A percentile compares a stretch with the other conserved stretches of the same genome.
These are phyloP conservation scores for Lithodes maja DNA, from an alignment of 2,888 invertebrate species.

Conservation along the genomic window DNA sequence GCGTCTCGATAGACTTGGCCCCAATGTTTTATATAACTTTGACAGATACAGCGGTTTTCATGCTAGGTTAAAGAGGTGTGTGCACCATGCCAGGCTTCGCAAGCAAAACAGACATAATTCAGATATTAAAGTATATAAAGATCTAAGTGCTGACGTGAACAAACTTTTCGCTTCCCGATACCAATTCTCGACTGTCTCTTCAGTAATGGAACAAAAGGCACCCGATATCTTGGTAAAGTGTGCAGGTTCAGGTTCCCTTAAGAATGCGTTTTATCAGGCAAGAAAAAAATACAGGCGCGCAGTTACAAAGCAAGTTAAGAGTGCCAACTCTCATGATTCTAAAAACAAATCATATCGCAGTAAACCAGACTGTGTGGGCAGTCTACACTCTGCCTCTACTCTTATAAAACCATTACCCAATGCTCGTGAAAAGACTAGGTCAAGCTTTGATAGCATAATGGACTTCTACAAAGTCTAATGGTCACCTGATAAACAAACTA, in stretches of 20 bases:
- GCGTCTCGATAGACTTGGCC: not conserved
- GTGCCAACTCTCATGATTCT: not conserved
- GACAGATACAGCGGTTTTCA: not conserved
- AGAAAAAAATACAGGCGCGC: not conserved
- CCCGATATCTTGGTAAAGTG: not conserved
- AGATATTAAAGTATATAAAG: not conserved
- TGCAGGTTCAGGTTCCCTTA: not conserved
- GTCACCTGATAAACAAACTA: not conserved
- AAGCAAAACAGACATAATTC: not conserved
- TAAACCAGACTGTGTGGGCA: not conserved
- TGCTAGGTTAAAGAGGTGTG: not conserved
- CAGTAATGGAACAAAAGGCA: not conserved
- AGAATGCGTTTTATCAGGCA: not conserved
- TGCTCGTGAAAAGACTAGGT: not conserved
- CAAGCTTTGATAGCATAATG: not conserved
- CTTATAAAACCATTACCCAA: not conserved
- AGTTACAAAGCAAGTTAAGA: not conserved
- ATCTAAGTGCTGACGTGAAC: not conserved
- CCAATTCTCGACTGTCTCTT: not conserved
- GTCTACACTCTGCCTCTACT: not conserved
- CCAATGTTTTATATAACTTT: not conserved
- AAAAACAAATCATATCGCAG: not conserved
- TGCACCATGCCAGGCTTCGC: not conserved
- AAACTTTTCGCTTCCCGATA: not conserved
- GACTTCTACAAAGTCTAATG: not conserved